Conservation (phyloP, 2,797 vertebrate genomes). For the Labroides dimidiatus region DNA sequence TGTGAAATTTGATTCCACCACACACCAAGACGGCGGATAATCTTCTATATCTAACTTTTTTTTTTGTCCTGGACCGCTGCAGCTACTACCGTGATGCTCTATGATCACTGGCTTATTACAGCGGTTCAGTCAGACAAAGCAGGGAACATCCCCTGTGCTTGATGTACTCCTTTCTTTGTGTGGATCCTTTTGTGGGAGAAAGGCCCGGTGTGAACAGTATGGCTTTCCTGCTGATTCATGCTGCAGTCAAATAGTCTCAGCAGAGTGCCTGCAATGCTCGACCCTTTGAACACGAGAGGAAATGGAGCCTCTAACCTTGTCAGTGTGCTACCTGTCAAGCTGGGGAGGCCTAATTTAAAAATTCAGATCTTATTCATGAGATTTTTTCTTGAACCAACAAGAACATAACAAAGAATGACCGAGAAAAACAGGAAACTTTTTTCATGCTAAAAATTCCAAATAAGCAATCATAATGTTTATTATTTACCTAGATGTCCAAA, state of each 20-base stretch:
- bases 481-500: no score
- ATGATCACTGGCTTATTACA: constrained; percentile 37
- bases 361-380: constrained; percentile 54
- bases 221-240: constrained; percentile 74
- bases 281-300: constrained; percentile 64
- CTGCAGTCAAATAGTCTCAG: constrained; percentile 68
- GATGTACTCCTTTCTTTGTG: constrained; percentile 38
- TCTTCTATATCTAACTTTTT: constrained; percentile 36
- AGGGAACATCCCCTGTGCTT: constrained; percentile 22
- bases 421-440: not conserved
- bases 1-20: constrained; percentile 32
- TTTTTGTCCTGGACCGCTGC: constrained; percentile 24
- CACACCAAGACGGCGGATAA: constrained; percentile 28
- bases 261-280: constrained; percentile 48
- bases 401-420: constrained; percentile 1
- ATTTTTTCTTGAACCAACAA: constrained; percentile 8
- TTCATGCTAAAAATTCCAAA: not conserved
- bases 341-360: constrained; percentile 44
- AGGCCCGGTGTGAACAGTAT: constrained; percentile 37
- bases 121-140: constrained; percentile 37
- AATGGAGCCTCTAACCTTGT: constrained; percentile 63
- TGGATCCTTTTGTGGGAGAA: constrained; percentile 41
- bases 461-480: no score
- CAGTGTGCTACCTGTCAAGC: constrained; percentile 54
- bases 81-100: constrained; percentile 11